A percentile compares a stretch with the other conserved stretches of the same genome.
Conservation (phyloP, 2,888 invertebrate species). For the Vandiemenella viatica region DNA sequence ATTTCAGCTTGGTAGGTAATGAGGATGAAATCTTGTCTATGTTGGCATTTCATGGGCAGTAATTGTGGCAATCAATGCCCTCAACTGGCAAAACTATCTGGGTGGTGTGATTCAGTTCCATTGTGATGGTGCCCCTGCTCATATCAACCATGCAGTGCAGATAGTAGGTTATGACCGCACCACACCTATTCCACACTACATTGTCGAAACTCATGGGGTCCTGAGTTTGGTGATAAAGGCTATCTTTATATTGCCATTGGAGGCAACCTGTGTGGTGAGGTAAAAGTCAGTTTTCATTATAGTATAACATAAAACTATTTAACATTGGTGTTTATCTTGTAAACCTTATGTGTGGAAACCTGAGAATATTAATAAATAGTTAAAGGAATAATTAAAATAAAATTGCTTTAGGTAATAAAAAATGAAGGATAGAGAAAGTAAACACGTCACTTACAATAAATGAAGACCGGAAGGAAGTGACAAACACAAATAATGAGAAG, state of each 20-base stretch:
- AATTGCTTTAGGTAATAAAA: too few species aligned
- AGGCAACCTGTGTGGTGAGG: constrained; percentile 58
- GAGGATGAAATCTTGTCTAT: constrained; percentile 45
- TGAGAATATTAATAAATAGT: too few species aligned
- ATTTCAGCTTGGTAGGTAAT: constrained; percentile 42
- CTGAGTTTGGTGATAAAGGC: constrained; percentile 56
- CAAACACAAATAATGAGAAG: too few species aligned
- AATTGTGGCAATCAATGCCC: constrained; percentile 65
- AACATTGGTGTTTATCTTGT: too few species aligned
- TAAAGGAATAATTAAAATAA: too few species aligned
- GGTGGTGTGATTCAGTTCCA: constrained; percentile 72
- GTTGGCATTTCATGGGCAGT: constrained; percentile 57
- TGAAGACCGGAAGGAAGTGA: too few species aligned
- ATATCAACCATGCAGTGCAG: constrained; percentile 69
- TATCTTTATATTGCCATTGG: constrained; percentile 64
- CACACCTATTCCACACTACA: constrained; percentile 59
- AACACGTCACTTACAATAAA: too few species aligned
- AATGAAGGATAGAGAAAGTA: too few species aligned
- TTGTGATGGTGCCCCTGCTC: constrained; percentile 43
- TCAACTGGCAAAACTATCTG: constrained; percentile 73
- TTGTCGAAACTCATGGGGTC: constrained; percentile 79
- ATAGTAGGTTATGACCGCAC: constrained; percentile 68
- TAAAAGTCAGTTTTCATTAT: too few species aligned
- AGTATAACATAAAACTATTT: too few species aligned
- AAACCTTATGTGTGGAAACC: too few species aligned